These are phyloP conservation scores for Ariolimax columbianus DNA, from an alignment of 2,888 invertebrate species.

Conservation along the genomic window DNA sequence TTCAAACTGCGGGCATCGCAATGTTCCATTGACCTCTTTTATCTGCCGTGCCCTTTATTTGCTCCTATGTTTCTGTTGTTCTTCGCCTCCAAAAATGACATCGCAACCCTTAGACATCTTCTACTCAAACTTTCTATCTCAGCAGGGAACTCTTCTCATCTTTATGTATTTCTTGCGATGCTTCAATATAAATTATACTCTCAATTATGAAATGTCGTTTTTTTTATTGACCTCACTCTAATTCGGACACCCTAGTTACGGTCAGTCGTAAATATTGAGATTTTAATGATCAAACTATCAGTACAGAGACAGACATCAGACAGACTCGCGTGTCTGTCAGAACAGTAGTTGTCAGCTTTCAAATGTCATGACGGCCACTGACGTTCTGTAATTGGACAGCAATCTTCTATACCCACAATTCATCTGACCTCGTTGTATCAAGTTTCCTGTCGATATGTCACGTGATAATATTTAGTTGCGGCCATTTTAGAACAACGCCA, in stretches of 20 bases:
- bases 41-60: not conserved
- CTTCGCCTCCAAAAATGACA: not conserved
- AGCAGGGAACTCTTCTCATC: not conserved
- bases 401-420: slow-evolving; percentile 7
- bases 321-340: not conserved
- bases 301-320: not conserved
- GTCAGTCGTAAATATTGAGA: slow-evolving; percentile 28
- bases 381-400: not conserved
- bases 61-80: not conserved
- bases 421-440: not conserved
- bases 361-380: not conserved
- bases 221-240: not conserved
- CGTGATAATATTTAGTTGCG: not conserved
- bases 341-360: not conserved
- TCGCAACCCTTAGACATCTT: not conserved
- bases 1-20: slow-evolving; percentile 28
- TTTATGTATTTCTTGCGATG: not conserved
- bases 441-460: not conserved
- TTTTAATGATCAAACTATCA: slow-evolving; percentile 24
- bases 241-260: not conserved
- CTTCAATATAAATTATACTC: not conserved
- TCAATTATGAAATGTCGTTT: not conserved
- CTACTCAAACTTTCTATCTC: not conserved
- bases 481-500: not conserved
- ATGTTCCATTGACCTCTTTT: slow-evolving; percentile 10